Evolutionary conservation across 2,797 vertebrate genomes (phyloP).

Genomic region (Gymnothorax reevesii): DNA sequence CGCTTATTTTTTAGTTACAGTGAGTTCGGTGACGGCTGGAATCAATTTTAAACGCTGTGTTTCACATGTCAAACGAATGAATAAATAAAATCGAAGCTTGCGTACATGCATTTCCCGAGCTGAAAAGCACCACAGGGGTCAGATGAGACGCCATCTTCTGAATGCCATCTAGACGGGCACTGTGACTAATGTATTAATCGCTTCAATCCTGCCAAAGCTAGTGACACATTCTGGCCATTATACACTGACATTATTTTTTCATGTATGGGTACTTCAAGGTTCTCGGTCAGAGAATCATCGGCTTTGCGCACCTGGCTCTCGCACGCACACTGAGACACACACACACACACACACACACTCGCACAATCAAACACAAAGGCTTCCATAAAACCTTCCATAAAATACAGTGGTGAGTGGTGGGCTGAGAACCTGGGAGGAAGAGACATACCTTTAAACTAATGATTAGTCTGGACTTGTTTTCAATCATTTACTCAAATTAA

Average conservation of each 20-base stretch:
- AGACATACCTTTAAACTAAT: no score
- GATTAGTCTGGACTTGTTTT: no score
- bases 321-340: background rate
- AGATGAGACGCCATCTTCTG: background rate
- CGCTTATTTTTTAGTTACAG: slow-evolving; percentile 31
- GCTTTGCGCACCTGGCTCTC: background rate
- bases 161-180: background rate
- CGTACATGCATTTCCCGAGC: background rate
- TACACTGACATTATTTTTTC: slow-evolving; percentile 40
- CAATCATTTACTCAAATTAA: no score
- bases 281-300: background rate
- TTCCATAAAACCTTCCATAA: background rate
- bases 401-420: background rate
- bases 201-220: background rate
- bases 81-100: background rate
- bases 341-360: background rate
- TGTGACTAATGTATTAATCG: background rate
- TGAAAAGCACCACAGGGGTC: slow-evolving; percentile 4
- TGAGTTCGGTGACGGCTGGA: slow-evolving; percentile 37
- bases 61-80: background rate
- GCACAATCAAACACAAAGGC: background rate
- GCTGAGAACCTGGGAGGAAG: no score
- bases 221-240: slow-evolving; percentile 47
- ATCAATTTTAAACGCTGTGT: background rate
- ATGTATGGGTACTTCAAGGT: background rate